Conservation (phyloP, 2,888 invertebrate species). For the Ormyrus labotus region DNA sequence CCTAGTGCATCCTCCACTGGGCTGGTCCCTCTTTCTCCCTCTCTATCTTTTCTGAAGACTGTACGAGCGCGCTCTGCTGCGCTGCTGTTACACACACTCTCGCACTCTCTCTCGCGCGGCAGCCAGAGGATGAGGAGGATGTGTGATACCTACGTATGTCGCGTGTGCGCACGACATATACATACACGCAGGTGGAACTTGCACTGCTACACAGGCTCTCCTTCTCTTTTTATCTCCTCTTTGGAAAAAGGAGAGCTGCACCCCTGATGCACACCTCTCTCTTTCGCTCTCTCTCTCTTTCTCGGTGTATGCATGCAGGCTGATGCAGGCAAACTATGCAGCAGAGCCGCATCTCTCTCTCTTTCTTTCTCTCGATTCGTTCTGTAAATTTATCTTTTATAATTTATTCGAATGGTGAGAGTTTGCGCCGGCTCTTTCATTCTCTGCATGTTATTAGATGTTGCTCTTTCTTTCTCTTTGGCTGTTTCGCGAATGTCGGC, state of each 20-base stretch:
- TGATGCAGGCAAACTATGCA: no score
- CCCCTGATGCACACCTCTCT: conserved; percentile 7
- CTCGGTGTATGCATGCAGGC: neutral
- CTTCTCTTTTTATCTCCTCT: neutral
- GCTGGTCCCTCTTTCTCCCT: conserved; percentile 16
- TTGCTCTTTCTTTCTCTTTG: no score
- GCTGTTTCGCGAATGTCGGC: no score
- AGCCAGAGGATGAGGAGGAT: neutral
- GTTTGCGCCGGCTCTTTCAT: no score
- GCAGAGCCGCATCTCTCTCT: no score
- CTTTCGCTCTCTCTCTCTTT: neutral
- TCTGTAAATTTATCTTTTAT: no score
- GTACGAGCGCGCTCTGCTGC: conserved; percentile 1
- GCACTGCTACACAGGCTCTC: neutral
- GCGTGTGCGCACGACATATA: neutral
- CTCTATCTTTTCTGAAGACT: conserved; percentile 10
- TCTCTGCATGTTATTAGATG: no score
- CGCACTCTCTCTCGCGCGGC: no score
- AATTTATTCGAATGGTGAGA: no score
- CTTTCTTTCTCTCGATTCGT: no score
- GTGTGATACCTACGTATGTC: neutral
- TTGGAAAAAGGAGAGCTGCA: conserved; percentile 15
- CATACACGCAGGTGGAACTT: conserved; percentile 22
- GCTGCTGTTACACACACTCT: no score
- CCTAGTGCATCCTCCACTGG: conserved; percentile 57